These are phyloP conservation scores for Tinea trinotella DNA, from an alignment of 2,888 invertebrate genomes.

Conservation along the genomic window DNA sequence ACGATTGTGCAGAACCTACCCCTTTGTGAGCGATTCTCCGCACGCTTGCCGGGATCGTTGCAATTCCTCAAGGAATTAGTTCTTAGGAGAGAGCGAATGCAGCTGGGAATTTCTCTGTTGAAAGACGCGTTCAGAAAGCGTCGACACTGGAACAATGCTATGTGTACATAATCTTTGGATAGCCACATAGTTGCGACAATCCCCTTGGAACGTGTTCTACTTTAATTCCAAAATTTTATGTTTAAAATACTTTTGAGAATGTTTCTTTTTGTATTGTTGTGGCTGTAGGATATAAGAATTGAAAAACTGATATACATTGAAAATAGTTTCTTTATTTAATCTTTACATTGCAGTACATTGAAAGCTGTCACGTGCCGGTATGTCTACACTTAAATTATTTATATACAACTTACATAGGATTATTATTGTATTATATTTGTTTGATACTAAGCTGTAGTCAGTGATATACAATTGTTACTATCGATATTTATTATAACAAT, in stretches of 20 bases:
- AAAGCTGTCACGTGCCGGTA: slow-evolving; percentile 43
- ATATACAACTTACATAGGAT: slow-evolving; percentile 36
- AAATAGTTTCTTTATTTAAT: slow-evolving; percentile 26
- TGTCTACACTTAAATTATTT: slow-evolving; percentile 33
- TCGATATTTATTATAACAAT: neutral
- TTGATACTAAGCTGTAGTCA: neutral
- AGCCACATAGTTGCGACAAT: slow-evolving; percentile 13
- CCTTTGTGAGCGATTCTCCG: slow-evolving; percentile 23
- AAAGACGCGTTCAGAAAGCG: neutral
- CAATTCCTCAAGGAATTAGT: slow-evolving; percentile 33
- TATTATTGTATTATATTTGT: neutral
- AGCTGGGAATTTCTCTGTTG: slow-evolving; percentile 11
- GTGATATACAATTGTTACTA: neutral
- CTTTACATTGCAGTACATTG: slow-evolving; percentile 65
- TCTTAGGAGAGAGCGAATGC: slow-evolving; percentile 22
- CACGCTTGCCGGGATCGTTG: slow-evolving; percentile 24
- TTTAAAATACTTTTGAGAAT: neutral
- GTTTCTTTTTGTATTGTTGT: neutral
- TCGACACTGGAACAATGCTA: slow-evolving; percentile 1
- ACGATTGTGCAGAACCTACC: slow-evolving; percentile 30
- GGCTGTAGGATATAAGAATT: neutral
- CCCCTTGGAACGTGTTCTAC: neutral
- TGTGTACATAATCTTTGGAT: slow-evolving; percentile 14
- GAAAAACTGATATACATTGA: slow-evolving; percentile 3
- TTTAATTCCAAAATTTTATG: neutral